Conservation (phyloP, 2,797 vertebrate species). For the Epinephelus awoara region DNA sequence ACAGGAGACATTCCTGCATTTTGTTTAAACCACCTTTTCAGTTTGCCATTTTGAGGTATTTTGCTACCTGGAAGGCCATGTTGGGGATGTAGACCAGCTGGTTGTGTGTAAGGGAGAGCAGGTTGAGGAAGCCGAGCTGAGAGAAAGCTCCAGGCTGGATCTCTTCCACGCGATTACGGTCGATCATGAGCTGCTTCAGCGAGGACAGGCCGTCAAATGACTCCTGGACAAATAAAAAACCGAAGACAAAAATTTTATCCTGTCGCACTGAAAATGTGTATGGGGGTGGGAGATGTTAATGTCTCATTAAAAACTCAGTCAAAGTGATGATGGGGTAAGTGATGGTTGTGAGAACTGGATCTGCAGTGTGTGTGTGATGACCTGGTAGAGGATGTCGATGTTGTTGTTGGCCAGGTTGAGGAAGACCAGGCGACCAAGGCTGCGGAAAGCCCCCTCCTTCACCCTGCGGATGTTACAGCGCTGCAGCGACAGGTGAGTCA, state of each 20-base stretch:
- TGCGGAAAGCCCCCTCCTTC: slow-evolving; percentile 93
- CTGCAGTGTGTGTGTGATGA: slow-evolving; percentile 16
- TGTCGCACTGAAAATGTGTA: background rate
- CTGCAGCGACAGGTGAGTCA: slow-evolving; percentile 92
- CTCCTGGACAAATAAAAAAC: slow-evolving; percentile 78
- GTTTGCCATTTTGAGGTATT: background rate
- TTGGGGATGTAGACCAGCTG: slow-evolving; percentile 94
- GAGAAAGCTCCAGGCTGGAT: slow-evolving; percentile 93
- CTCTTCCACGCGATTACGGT: slow-evolving; percentile 91
- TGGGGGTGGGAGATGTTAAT: background rate
- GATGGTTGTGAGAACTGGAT: background rate
- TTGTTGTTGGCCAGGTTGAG: slow-evolving; percentile 93
- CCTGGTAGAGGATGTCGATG: slow-evolving; percentile 91
- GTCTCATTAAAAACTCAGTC: too few relatives aligned
- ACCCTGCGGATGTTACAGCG: slow-evolving; percentile 89
- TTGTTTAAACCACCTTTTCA: background rate
- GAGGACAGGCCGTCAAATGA: slow-evolving; percentile 93
- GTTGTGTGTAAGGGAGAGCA: slow-evolving; percentile 91
- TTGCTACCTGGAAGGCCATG: slow-evolving; percentile 92
- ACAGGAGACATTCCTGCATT: background rate
- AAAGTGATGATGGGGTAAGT: too few relatives aligned
- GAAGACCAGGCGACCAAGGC: slow-evolving; percentile 91
- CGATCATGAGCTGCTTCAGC: slow-evolving; percentile 90
- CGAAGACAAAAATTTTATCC: background rate
- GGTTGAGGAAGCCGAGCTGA: slow-evolving; percentile 90